Evolutionary conservation across 2,113 vertebrate genomes (phyloP).

Genomic region (Apodemus speciosus): DNA sequence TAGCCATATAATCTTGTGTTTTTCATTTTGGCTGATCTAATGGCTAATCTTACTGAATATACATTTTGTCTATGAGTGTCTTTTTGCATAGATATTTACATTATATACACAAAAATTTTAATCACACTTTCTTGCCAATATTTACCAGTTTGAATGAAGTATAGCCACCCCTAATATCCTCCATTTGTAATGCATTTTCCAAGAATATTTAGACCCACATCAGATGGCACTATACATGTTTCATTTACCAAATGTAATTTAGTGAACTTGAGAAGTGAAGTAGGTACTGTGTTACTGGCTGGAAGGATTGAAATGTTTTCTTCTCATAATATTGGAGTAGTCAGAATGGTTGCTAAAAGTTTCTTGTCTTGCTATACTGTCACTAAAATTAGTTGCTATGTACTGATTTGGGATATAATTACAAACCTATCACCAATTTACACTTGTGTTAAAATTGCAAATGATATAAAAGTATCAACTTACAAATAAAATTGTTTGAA

Average conservation of each 20-base stretch:
- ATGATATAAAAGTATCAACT: not conserved
- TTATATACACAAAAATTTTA: not conserved
- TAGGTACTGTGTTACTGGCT: not conserved
- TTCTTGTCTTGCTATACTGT: conserved; percentile 5
- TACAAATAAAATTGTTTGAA: conserved; percentile 20
- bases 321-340: not conserved
- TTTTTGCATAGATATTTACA: conserved; percentile 11
- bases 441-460: conserved; percentile 32
- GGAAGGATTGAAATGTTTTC: not conserved
- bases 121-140: not conserved
- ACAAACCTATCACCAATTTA: not conserved
- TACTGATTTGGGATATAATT: conserved; percentile 18
- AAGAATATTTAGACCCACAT: not conserved
- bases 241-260: not conserved
- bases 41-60: conserved; percentile 26
- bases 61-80: not conserved
- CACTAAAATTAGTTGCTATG: not conserved
- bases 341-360: conserved; percentile 16
- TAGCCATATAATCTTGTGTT: not conserved
- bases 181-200: not conserved
- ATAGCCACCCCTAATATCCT: not conserved
- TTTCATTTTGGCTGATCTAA: conserved; percentile 33
- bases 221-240: not conserved
- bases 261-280: not conserved
- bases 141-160: conserved; percentile 32